Percentiles rank a stretch among this genome's conserved stretches.
These are phyloP conservation scores for Polietes domitor DNA, from an alignment of 2,888 invertebrate species.

Conservation along the genomic window DNA sequence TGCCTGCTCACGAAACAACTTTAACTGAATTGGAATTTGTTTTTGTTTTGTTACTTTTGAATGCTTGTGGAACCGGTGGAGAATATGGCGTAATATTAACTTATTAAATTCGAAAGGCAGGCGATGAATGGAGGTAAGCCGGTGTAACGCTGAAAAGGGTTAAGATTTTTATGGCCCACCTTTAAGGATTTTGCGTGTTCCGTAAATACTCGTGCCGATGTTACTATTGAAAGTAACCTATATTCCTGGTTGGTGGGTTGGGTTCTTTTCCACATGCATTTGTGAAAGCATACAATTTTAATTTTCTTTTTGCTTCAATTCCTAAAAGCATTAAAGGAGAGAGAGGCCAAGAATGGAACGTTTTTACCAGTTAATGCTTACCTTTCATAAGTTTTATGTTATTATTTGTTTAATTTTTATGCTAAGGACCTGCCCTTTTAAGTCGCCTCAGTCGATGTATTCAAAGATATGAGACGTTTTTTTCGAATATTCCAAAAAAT, in stretches of 20 bases:
- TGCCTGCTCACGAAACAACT: slow-evolving; percentile 12
- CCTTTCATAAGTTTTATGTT: slow-evolving; percentile 53
- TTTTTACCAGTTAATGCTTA: slow-evolving; percentile 44
- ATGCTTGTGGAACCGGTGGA: background rate
- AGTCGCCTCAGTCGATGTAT: too few relatives aligned
- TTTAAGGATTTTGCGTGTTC: slow-evolving; percentile 39
- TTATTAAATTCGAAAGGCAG: slow-evolving; percentile 28
- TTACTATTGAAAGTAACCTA: slow-evolving; percentile 61
- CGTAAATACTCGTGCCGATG: background rate
- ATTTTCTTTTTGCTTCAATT: slow-evolving; percentile 29
- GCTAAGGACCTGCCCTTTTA: background rate
- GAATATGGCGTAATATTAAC: slow-evolving; percentile 25
- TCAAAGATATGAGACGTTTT: too few relatives aligned
- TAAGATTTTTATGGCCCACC: slow-evolving; percentile 18
- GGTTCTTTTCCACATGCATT: background rate
- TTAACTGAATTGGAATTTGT: background rate
- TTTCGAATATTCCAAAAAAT: too few relatives aligned
- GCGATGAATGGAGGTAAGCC: background rate
- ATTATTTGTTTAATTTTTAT: background rate
- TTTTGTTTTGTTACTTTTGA: background rate
- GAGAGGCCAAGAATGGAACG: background rate
- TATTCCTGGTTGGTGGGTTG: slow-evolving; percentile 20
- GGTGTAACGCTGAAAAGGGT: slow-evolving; percentile 34
- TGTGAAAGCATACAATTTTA: background rate
- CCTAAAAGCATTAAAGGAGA: slow-evolving; percentile 32